These are phyloP conservation scores for Clarias batrachus DNA, from an alignment of 2,113 vertebrate genomes.

Conservation along the genomic window DNA sequence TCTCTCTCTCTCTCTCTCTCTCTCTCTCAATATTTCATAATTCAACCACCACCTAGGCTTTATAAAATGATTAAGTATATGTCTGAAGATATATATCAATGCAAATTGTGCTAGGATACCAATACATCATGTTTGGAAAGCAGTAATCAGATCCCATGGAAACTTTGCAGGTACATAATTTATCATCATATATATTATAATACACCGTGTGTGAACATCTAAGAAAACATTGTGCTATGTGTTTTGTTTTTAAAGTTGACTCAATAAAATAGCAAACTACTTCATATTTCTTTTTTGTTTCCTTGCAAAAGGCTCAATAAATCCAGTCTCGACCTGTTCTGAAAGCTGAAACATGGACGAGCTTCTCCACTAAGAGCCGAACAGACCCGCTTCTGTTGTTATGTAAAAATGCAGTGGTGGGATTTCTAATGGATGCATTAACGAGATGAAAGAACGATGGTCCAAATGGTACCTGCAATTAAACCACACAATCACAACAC, in stretches of 20 bases:
- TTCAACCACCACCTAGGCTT: background rate
- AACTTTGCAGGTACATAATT: background rate
- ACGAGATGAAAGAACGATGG: constrained; percentile 25
- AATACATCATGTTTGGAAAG: background rate
- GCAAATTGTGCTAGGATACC: background rate
- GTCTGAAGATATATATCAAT: background rate
- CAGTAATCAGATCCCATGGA: background rate
- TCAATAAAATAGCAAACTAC: background rate
- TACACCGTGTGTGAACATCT: background rate
- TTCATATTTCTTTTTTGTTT: background rate
- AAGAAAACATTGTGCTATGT: background rate
- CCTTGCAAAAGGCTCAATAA: background rate
- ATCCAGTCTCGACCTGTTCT: background rate
- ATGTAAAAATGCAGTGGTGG: constrained; percentile 5
- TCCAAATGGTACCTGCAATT: constrained; percentile 42
- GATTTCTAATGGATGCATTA: constrained; percentile 18
- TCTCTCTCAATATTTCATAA: background rate
- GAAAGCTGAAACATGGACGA: background rate
- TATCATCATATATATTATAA: background rate
- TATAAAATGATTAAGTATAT: background rate
- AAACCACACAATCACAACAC: constrained; percentile 11
- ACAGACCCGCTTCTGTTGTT: background rate
- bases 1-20: background rate
- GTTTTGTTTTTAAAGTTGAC: background rate
- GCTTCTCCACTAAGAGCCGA: background rate